A percentile compares a stretch with the other conserved stretches of the same genome.
phyloP scores from a whole-genome alignment of 2,797 vertebrate genomes.

The Scolopax bukidnonensis region DNA sequence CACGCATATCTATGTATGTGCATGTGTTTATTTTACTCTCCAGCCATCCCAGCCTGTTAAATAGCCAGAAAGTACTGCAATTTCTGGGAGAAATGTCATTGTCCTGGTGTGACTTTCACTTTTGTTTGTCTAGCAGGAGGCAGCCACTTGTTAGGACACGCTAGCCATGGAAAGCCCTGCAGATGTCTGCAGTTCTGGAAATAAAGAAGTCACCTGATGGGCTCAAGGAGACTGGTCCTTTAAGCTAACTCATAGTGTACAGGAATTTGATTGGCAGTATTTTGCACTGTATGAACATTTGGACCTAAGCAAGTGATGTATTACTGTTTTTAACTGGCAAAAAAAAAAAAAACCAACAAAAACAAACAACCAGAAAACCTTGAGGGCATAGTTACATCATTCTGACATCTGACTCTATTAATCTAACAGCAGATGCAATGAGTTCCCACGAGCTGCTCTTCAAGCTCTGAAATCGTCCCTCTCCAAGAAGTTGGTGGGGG shows the following conservation, averaged over 20 bases:
- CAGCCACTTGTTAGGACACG: accelerated
- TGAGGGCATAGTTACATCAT: not conserved
- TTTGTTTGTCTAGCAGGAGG: not conserved
- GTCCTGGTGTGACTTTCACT: not conserved
- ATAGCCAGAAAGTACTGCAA: not conserved
- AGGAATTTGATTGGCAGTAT: not conserved
- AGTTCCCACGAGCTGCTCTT: not conserved
- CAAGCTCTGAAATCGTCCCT: not conserved
- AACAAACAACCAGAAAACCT: not conserved
- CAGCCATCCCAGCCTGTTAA: not conserved
- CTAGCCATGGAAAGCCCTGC: not conserved
- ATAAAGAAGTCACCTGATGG: not conserved
- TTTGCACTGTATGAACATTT: not conserved
- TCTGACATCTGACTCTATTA: not conserved
- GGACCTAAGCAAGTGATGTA: not conserved
- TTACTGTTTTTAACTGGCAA: not conserved
- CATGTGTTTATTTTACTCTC: not conserved
- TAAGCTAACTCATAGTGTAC: not conserved
- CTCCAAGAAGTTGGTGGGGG: not conserved
- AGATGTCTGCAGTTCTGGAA: not conserved
- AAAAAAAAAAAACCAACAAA: not conserved
- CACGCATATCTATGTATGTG: not conserved
- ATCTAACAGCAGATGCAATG: not conserved
- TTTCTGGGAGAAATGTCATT: not conserved
- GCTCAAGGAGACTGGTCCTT: not conserved